Evolutionary conservation across 2,888 invertebrate genomes (phyloP), one percentile per base, ranked within the genome.

Genomic region (Metellina segmentata): DNA sequence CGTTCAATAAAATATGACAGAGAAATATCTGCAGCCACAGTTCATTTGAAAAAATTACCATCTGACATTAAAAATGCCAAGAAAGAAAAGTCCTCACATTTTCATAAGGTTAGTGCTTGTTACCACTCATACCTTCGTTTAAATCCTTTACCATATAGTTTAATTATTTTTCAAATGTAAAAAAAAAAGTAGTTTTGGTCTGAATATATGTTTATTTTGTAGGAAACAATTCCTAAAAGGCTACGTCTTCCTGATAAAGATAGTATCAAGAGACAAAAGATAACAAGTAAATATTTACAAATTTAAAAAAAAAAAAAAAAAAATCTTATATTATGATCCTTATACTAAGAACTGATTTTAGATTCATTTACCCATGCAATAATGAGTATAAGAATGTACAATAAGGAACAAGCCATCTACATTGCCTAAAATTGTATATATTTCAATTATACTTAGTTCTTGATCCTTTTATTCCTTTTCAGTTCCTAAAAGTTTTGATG

Each of bases 101-200:
- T 89, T 48, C 51, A 9, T 69, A 82, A 89, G 78, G 89, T 89
- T 48, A 72, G 74, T 71, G 6, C 69, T 9, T 48, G 2, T 34
- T 5, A 20, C 34, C n/a, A 34, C 16, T 69, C 34, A 51, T 81
- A 0, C 7, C 5, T 61, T 69, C 0, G 61, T 69, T 34, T 7
- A 13, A 61, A 53, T 69, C 8, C 34, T 16, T 34, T 81, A 34
- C 16, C 0, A 75, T 13, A 48, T 72, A 6, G 8, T 34, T 48
- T 75, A 11, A 49, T 16, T 49, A 19, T 8, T 71, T 71, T 71
- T 16, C 7, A 19, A 71, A 71, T n/a, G n/a, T n/a, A 19, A n/a
- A 5, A 7, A 71, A n/a, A 34, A 19, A 20, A 52, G 52, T 53
- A 19, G 0, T 49, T 78, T 51, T 52, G 9, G 5, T 8, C 19